phyloP scores from a whole-genome alignment of 2,797 vertebrate species.

The Lagothrix lagotricha region DNA sequence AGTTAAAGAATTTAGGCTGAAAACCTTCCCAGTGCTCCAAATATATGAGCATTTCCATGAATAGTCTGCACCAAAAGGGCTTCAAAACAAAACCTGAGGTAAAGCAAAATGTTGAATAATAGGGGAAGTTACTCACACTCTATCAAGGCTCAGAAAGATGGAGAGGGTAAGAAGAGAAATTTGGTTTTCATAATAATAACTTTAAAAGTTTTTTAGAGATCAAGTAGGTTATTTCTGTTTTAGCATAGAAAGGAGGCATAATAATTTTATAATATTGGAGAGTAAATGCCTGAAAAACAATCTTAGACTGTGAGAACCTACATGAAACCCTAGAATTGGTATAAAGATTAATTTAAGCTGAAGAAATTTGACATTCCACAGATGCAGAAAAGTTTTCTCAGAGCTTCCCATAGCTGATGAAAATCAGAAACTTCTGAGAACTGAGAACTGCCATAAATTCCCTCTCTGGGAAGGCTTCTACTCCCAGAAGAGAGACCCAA shows the following conservation, averaged over 20 bases:
- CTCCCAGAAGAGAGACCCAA: background rate
- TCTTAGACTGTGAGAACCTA: background rate
- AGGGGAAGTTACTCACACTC: background rate
- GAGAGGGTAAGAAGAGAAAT: background rate
- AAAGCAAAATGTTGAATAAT: background rate
- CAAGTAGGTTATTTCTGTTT: background rate
- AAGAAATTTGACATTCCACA: background rate
- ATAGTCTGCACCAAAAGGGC: background rate
- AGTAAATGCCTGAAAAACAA: slow-evolving; percentile 1
- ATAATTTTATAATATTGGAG: background rate
- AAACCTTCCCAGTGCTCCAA: background rate
- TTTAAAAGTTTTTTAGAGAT: background rate
- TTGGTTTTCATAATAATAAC: background rate
- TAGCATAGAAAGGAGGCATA: background rate
- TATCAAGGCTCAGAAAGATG: background rate
- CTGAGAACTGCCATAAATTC: background rate
- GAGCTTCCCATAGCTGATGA: background rate
- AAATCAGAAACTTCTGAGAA: background rate
- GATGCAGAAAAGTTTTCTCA: background rate
- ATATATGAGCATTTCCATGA: background rate
- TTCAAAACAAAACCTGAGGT: background rate
- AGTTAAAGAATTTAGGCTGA: background rate
- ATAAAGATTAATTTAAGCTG: background rate
- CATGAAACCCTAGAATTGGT: background rate
- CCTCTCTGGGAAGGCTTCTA: background rate